Base-by-base conservation (phyloP, 2,797 vertebrate species). In the Rhincodon typus region DNA sequence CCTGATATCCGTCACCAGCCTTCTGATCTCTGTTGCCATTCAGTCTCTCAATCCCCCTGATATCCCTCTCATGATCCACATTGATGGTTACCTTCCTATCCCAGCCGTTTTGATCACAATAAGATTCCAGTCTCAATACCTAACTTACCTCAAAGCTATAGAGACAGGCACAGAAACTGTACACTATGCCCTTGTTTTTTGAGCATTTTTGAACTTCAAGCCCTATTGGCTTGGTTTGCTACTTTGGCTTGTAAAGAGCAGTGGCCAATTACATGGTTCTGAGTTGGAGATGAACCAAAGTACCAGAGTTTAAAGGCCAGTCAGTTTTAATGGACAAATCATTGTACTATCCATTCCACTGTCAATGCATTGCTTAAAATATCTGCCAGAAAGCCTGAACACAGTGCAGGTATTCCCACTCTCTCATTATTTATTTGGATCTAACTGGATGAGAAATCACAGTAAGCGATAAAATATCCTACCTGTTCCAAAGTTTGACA, bases 401-500 rank as follows among this genome's bases (percentile, higher is more conserved):
- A 2, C 4, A 21, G 62, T 23, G 4, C 15, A n/a, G 66, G n/a
- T 69, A 25, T 42, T 38, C n/a, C 62, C 62, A 38, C 17, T 7
- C 19, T 67, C 23, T 67, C 66, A 93, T 93, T 67, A 66, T 93
- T 38, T n/a, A n/a, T 77, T 69, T 17, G 70, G 50, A 53, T 15
- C 6, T 21, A 19, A 42, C 38, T 23, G 1, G 30, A 27, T 34
- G 70, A 53, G 94, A 53, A 74, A 77, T 74, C 94, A 95, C 42
- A 95, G 27, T 34, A 3, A 38, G 25, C 53, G 4, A 50, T 6
- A 50, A 6, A 72, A 53, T 34, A 53, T 53, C 19, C 25, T 57
- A 95, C 27, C 94, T 95, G 69, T 17, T n/a, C 46, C 70, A 50
- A 27, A 95, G 77, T 93, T 19, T 95, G 19, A 77, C 19, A 95